Conservation (phyloP, 2,113 vertebrate species). For the Gopherus evgoodei region DNA sequence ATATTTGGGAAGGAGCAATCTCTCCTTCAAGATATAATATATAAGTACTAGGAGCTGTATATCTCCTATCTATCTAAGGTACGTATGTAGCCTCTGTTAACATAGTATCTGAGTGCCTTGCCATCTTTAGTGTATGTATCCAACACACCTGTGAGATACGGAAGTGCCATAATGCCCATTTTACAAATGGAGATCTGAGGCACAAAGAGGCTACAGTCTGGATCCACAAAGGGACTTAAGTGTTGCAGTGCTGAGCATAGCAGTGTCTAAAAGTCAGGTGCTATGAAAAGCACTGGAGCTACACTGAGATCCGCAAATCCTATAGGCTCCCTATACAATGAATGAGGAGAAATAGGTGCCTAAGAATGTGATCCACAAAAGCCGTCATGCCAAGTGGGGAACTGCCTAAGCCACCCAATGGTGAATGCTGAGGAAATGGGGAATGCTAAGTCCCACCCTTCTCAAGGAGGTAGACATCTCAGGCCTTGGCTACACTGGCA, state of each 20-base stretch:
- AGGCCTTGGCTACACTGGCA: no score
- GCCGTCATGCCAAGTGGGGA: background rate
- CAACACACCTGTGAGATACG: background rate
- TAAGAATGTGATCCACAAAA: background rate
- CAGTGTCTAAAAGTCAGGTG: background rate
- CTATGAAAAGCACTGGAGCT: background rate
- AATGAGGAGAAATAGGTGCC: background rate
- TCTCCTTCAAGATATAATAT: accelerated
- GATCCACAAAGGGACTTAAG: background rate
- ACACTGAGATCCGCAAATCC: background rate
- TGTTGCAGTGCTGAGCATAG: background rate
- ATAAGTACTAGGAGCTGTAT: accelerated
- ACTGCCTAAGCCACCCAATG: no score
- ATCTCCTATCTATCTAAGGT: background rate
- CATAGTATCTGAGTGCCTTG: background rate
- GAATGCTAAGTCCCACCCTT: background rate
- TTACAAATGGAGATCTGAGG: accelerated
- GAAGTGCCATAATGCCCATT: accelerated
- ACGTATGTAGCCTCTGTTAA: background rate
- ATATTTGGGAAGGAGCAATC: background rate
- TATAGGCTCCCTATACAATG: background rate
- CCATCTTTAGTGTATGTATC: background rate
- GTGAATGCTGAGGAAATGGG: no score
- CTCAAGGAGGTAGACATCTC: background rate
- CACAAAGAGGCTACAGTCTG: accelerated